These are phyloP conservation scores for Andrena praecox DNA, from an alignment of 2,888 invertebrate genomes.

Conservation along the genomic window DNA sequence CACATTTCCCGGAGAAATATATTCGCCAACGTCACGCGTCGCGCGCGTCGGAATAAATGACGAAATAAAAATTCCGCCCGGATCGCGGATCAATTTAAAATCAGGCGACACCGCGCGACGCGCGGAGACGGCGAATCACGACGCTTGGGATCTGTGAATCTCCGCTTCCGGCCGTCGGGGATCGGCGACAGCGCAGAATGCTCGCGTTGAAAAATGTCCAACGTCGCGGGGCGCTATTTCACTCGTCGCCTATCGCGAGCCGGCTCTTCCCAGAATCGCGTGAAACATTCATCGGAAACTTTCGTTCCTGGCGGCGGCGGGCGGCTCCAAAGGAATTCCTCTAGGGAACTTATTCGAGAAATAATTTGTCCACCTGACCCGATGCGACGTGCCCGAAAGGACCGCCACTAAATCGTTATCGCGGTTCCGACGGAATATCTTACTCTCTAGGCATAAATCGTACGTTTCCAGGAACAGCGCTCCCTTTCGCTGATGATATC, in stretches of 20 bases:
- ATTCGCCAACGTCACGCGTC: background rate
- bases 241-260: conserved; percentile 40
- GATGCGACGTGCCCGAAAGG: conserved; percentile 40
- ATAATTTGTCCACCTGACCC: conserved; percentile 60
- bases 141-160: background rate
- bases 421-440: conserved; percentile 50
- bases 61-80: background rate
- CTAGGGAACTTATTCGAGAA: conserved; percentile 40
- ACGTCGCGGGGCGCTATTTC: conserved; percentile 48
- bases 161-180: conserved; percentile 30
- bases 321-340: conserved; percentile 5
- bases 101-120: background rate
- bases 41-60: background rate
- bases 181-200: conserved; percentile 20
- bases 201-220: conserved; percentile 46
- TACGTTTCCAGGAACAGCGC: conserved; percentile 48
- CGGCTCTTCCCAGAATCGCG: conserved; percentile 43
- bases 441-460: conserved; percentile 43
- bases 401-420: conserved; percentile 59
- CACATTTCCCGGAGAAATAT: background rate
- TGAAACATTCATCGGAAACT: conserved; percentile 53
- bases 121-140: background rate
- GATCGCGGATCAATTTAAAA: conserved; percentile 31
- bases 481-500: conserved; percentile 52
- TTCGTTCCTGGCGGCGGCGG: conserved; percentile 20